Percentiles rank a stretch among this genome's conserved stretches.
phyloP scores from a whole-genome alignment of 2,113 vertebrate genomes.

The Procavia capensis region DNA sequence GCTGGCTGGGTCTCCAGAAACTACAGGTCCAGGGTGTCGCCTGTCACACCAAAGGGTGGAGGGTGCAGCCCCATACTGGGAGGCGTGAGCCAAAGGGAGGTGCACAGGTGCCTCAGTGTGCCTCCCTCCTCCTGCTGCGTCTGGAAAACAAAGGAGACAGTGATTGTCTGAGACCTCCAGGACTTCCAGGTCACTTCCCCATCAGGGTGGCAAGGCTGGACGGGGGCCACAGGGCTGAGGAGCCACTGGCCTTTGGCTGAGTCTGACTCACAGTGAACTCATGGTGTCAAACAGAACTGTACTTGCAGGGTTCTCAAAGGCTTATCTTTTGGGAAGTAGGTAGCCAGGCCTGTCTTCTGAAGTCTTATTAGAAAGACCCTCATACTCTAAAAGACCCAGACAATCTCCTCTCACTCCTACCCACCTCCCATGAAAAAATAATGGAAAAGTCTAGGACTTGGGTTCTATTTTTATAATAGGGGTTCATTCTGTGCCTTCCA shows the following conservation, averaged over 20 bases:
- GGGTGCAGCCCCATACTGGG: not conserved
- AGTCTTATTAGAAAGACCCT: not conserved
- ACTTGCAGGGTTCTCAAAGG: not conserved
- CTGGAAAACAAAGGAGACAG: slow-evolving; percentile 63
- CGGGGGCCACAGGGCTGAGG: not conserved
- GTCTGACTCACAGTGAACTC: not conserved
- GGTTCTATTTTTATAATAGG: not conserved
- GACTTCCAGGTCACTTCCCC: not conserved
- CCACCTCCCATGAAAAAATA: not conserved
- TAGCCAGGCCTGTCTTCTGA: not conserved
- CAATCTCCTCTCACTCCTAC: not conserved
- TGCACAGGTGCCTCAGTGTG: not conserved
- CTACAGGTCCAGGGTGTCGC: not conserved
- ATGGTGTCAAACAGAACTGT: not conserved
- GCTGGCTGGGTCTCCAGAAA: not conserved
- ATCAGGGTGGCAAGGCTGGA: fast-evolving
- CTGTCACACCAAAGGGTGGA: not conserved
- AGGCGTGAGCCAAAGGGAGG: not conserved
- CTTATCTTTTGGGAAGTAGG: not conserved
- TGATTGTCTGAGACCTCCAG: not conserved
- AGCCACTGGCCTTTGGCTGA: not conserved
- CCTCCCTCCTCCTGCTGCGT: slow-evolving; percentile 70
- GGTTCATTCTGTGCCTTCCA: not conserved
- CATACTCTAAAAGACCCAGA: not conserved
- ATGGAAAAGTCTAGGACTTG: not conserved